These are phyloP conservation scores for Vulpes vulpes DNA, from an alignment of 2,113 vertebrate genomes.

Conservation along the genomic window DNA sequence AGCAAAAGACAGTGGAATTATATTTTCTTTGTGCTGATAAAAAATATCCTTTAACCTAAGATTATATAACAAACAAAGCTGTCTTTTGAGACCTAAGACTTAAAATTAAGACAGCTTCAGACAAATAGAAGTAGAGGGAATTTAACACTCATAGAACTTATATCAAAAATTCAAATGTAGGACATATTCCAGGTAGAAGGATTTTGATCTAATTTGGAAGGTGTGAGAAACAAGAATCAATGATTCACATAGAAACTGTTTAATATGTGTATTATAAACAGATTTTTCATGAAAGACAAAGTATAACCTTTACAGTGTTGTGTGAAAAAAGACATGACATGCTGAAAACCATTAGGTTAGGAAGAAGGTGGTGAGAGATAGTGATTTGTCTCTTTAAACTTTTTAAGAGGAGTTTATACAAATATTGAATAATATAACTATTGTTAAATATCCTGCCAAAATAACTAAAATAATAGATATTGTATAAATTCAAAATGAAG, in stretches of 20 bases:
- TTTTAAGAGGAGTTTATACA: neutral
- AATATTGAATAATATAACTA: neutral
- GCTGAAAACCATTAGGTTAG: neutral
- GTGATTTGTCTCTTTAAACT: neutral
- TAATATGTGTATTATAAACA: neutral
- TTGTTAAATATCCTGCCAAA: neutral
- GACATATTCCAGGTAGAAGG: neutral
- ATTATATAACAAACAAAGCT: neutral
- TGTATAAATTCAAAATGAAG: neutral
- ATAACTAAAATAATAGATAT: neutral
- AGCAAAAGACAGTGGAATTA: neutral
- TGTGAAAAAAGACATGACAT: neutral
- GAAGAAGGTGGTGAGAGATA: neutral
- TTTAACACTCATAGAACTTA: neutral
- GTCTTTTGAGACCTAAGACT: neutral
- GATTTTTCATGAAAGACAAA: neutral
- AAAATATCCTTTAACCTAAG: neutral
- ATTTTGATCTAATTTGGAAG: neutral
- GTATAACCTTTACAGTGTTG: neutral
- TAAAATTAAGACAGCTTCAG: neutral
- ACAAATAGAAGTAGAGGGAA: neutral
- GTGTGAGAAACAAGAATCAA: neutral
- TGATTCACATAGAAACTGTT: neutral
- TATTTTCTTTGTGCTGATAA: slow-evolving; percentile 29
- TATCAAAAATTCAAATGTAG: neutral